Conservation (phyloP, 2,113 vertebrate genomes). For the Tachycineta bicolor region DNA sequence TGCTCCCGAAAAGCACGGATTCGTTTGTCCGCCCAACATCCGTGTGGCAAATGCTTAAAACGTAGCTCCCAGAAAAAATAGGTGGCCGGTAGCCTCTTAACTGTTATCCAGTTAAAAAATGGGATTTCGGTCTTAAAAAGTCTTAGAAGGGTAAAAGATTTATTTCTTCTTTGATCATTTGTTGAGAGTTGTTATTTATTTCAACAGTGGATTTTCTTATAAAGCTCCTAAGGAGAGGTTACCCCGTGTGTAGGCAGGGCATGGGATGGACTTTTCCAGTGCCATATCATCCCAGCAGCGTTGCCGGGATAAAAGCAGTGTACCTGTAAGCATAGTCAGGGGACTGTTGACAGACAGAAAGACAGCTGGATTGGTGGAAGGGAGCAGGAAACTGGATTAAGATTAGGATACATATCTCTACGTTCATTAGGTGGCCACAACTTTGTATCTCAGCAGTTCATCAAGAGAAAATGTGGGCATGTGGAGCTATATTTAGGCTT, state of each 20-base stretch:
- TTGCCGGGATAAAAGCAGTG: conserved; percentile 31
- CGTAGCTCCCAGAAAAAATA: conserved; percentile 65
- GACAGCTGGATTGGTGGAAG: conserved; percentile 18
- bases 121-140: conserved; percentile 73
- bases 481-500: conserved; percentile 34
- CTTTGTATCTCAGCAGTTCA: conserved; percentile 15
- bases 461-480: neutral
- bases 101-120: conserved; percentile 76
- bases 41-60: conserved; percentile 50
- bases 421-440: conserved; percentile 23
- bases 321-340: conserved; percentile 55
- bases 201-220: conserved; percentile 72
- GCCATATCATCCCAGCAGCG: conserved; percentile 27
- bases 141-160: conserved; percentile 78
- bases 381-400: conserved; percentile 15
- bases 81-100: conserved; percentile 71
- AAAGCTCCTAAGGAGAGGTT: conserved; percentile 71
- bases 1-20: conserved; percentile 50
- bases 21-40: conserved; percentile 53
- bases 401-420: neutral
- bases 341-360: neutral
- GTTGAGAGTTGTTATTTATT: conserved; percentile 77
- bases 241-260: conserved; percentile 32
- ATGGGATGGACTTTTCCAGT: conserved; percentile 58
- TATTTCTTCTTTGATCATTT: conserved; percentile 84